Evolutionary conservation across 2,113 vertebrate species (phyloP).

Genomic region (Cyprinus carpio): DNA sequence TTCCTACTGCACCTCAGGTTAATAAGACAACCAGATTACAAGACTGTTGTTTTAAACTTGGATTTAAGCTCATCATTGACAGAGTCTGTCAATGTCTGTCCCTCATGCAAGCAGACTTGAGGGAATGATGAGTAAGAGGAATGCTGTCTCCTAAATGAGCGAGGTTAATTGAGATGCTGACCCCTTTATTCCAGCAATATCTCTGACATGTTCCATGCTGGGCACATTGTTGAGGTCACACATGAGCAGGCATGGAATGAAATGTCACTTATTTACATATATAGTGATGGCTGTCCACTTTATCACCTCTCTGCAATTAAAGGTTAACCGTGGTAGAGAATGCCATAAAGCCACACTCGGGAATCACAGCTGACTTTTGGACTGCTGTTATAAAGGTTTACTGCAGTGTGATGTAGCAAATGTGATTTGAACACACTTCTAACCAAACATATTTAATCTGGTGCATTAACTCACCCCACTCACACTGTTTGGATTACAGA

Average conservation of each 20-base stretch:
- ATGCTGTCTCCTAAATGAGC: slow-evolving; percentile 44
- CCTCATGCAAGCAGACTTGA: neutral
- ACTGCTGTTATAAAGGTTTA: neutral
- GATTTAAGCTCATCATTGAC: slow-evolving; percentile 19
- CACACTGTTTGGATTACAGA: neutral
- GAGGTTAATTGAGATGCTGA: slow-evolving; percentile 68
- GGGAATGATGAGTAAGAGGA: slow-evolving; percentile 43
- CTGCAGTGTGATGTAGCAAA: neutral
- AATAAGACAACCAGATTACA: neutral
- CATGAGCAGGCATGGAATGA: slow-evolving; percentile 40
- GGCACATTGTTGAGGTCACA: slow-evolving; percentile 35
- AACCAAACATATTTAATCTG: neutral
- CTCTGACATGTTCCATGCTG: slow-evolving; percentile 10
- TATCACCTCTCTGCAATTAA: slow-evolving; percentile 44
- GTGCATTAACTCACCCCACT: neutral
- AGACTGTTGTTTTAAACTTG: neutral
- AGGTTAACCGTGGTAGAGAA: slow-evolving; percentile 37
- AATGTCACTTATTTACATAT: slow-evolving; percentile 67
- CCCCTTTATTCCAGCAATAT: slow-evolving; percentile 56
- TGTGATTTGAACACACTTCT: neutral
- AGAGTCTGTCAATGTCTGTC: neutral
- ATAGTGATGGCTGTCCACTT: slow-evolving; percentile 57
- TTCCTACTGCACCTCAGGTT: neutral
- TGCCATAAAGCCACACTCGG: neutral
- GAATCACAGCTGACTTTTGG: slow-evolving; percentile 14